These are phyloP conservation scores for Saguinus imperator DNA, from an alignment of 2,113 vertebrate species.

Conservation along the genomic window DNA sequence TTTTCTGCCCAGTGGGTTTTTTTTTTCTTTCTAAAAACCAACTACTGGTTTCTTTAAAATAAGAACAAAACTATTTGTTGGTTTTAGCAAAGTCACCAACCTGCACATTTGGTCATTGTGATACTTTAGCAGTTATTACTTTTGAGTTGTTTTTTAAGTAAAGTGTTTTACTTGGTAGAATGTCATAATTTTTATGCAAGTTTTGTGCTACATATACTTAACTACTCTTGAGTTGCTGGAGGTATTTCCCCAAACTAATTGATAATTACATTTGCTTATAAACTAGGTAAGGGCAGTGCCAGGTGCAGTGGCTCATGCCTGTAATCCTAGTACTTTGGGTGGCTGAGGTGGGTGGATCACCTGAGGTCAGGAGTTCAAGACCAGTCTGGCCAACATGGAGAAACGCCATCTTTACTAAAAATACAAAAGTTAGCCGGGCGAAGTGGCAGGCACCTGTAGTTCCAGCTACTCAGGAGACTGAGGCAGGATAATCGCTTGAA, in stretches of 20 bases:
- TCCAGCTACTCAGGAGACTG: too few species aligned
- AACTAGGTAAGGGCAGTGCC: neutral
- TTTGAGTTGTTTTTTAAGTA: neutral
- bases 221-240: constrained; percentile 14
- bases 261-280: neutral
- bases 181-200: neutral
- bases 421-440: too few species aligned
- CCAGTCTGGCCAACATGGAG: too few species aligned
- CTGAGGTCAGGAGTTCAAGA: too few species aligned
- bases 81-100: neutral
- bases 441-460: too few species aligned
- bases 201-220: neutral
- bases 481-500: too few species aligned
- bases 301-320: too few species aligned
- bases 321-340: too few species aligned
- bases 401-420: too few species aligned
- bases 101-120: neutral
- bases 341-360: too few species aligned
- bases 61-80: neutral
- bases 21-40: neutral
- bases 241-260: neutral
- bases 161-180: neutral
- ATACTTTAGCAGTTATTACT: neutral
- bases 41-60: neutral
- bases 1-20: neutral